phyloP scores from a whole-genome alignment of 2,113 vertebrate genomes.

The Cynopterus brachyotis region DNA sequence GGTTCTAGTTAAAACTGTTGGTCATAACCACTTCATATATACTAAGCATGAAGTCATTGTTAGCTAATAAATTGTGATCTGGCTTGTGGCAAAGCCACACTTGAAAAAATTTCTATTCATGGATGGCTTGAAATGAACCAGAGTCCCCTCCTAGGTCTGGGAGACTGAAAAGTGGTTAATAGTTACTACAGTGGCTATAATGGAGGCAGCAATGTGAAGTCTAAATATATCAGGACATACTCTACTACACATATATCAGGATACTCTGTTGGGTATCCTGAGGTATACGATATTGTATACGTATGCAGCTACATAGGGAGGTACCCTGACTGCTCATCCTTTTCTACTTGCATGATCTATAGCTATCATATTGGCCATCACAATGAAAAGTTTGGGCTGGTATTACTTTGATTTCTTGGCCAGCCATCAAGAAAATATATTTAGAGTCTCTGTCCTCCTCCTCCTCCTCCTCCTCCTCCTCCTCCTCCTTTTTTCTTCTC shows the following conservation, averaged over 20 bases:
- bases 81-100: background rate
- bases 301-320: fast-evolving
- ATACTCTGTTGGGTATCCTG: background rate
- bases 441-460: too few species aligned
- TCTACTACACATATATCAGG: background rate
- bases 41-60: background rate
- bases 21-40: background rate
- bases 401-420: background rate
- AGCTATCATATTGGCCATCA: background rate
- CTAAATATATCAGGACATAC: background rate
- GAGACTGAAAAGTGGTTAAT: background rate
- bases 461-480: too few species aligned
- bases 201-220: background rate
- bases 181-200: fast-evolving
- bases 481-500: background rate
- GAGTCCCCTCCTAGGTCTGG: background rate
- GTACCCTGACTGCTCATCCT: background rate
- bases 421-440: background rate
- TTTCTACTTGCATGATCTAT: background rate
- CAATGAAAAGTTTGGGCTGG: background rate
- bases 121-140: background rate
- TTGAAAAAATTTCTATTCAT: background rate
- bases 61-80: background rate
- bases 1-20: background rate
- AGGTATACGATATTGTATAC: too few species aligned